Percentiles rank a stretch among this genome's conserved stretches.
phyloP scores from a whole-genome alignment of 1,140 invertebrate species.

The Eufriesea mexicana region DNA sequence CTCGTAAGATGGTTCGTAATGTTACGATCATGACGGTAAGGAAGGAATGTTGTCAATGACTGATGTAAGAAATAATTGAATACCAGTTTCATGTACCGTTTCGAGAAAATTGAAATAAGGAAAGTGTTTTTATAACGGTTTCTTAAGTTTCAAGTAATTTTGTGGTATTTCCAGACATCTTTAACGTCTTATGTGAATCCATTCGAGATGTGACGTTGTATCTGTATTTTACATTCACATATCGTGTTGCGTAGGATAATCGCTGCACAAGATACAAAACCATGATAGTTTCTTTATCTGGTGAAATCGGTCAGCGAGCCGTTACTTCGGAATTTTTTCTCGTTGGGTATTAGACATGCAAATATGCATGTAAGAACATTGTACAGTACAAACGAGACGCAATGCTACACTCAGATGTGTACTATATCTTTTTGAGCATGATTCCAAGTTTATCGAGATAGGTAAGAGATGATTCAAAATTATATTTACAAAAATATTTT shows the following conservation, averaged over 20 bases:
- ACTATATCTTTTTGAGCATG: background rate
- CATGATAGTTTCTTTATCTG: constrained; percentile 3
- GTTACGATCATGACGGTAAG: background rate
- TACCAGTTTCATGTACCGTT: background rate
- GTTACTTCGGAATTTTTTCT: background rate
- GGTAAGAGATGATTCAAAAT: too few relatives aligned
- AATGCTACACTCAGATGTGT: too few relatives aligned
- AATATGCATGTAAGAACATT: background rate
- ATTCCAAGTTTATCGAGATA: background rate
- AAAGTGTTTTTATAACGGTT: background rate
- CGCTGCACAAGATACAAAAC: background rate
- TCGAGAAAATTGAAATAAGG: background rate
- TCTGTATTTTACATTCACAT: background rate
- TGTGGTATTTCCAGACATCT: background rate
- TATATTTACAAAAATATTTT: too few relatives aligned
- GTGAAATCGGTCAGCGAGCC: background rate
- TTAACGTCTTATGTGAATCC: background rate
- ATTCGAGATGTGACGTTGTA: background rate
- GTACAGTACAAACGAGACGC: background rate
- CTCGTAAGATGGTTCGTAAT: background rate
- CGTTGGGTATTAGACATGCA: background rate
- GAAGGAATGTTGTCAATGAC: background rate
- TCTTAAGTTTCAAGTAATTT: background rate
- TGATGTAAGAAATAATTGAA: background rate
- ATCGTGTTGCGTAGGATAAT: background rate